These are phyloP conservation scores for Scytalopus superciliaris DNA, from an alignment of 2,113 vertebrate genomes.

Conservation along the genomic window DNA sequence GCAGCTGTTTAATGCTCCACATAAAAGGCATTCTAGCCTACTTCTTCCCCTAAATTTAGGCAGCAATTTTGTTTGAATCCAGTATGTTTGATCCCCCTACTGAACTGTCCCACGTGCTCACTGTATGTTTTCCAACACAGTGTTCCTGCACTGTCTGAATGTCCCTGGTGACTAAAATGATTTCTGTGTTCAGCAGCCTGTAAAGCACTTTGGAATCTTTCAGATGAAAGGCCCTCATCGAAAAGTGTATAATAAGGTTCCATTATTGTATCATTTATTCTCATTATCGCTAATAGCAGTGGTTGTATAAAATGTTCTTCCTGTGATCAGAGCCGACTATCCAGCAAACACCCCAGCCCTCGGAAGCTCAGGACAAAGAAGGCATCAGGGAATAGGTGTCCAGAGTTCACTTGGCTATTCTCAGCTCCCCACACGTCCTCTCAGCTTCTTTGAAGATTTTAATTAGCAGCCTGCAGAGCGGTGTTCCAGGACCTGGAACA, in stretches of 20 bases:
- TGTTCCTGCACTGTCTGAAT: not conserved
- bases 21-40: not conserved
- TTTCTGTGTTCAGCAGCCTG: slow-evolving; percentile 24
- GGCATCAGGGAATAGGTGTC: not conserved
- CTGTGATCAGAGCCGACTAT: slow-evolving; percentile 1
- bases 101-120: not conserved
- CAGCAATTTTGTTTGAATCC: not conserved
- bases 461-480: not conserved
- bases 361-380: slow-evolving; percentile 24
- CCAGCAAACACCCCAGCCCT: not conserved
- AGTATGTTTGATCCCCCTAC: not conserved
- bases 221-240: slow-evolving; percentile 48
- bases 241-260: slow-evolving; percentile 36
- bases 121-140: not conserved
- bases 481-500: not conserved
- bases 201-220: slow-evolving; percentile 31
- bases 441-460: slow-evolving; percentile 43
- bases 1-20: not conserved
- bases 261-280: slow-evolving; percentile 53
- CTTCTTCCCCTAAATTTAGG: not conserved
- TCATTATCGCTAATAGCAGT: slow-evolving; percentile 52
- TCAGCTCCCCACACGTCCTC: not conserved
- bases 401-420: not conserved
- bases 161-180: slow-evolving; percentile 7
- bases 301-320: slow-evolving; percentile 27